Evolutionary conservation across 1,140 invertebrate genomes (phyloP), one percentile per base, ranked within the genome.

Genomic region (Charaxes varanes): DNA sequence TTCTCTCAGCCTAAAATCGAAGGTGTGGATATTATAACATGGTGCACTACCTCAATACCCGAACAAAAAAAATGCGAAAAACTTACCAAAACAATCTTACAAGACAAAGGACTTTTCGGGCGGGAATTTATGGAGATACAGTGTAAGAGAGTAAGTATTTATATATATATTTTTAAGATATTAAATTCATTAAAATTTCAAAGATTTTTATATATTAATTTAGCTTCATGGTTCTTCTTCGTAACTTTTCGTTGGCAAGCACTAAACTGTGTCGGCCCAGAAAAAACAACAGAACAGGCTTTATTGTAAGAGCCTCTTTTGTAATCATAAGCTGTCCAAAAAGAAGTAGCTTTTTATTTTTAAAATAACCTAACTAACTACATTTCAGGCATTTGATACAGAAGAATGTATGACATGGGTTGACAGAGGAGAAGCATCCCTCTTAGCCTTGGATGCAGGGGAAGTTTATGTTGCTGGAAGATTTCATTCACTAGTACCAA

Each of bases 391-490:
- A 5, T 90, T 88, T 53, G 92, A 90, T 45, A 92, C 91, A 62
- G 92, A 94, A 64, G 93, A 94, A 65, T 96, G 94, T 62, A 95
- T 95, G 89, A 76, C 85, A 26, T 74, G 89, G 60, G 76, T 96
- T 14, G 93, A 95, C 71, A 79, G 89, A 15, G 90, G 92, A 58
- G 86, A 90, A 54, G 96, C 92, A 0, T 93, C 98, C 27, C 79
- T 98, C 17, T 93, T 96, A 6, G 90, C 90, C 0, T 67, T 98
- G 3, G 97, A 99, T 85, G 90, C 97, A 19, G 97, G 97, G 11
- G 94, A 98, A 85, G 91, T 97, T 6, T 98, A 97, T 81, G 88
- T 94, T 19, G 96, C 91, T 28, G 97, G 97, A 0, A 85, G 95
- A 28, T 97, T 95, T 69, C 94, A 97, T 76, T 97, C 95, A 70